Evolutionary conservation across 2,797 vertebrate species (phyloP).

Genomic region (Halcyon leucocephala): DNA sequence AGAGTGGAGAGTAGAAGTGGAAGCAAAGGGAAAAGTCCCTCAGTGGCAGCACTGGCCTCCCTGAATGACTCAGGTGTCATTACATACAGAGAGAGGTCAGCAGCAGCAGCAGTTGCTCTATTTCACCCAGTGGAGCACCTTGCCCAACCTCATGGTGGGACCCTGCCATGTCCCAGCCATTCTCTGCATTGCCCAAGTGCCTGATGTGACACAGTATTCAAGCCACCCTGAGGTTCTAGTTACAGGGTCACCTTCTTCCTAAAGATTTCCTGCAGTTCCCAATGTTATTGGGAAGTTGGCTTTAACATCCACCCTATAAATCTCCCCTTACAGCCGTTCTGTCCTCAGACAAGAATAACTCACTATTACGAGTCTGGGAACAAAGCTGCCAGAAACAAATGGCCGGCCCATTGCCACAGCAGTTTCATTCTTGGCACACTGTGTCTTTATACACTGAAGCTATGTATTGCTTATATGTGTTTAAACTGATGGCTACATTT

Average conservation of each 20-base stretch:
- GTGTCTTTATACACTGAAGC: background rate
- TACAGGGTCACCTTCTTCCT: background rate
- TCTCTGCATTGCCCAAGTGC: background rate
- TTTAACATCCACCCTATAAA: background rate
- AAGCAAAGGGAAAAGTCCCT: background rate
- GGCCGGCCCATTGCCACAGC: background rate
- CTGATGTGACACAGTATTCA: background rate
- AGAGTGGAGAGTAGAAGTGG: background rate
- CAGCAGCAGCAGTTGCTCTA: background rate
- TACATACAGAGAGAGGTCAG: background rate
- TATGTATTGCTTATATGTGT: background rate
- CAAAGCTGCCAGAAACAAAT: background rate
- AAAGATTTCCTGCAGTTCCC: background rate
- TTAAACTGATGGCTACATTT: background rate
- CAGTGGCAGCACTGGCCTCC: background rate
- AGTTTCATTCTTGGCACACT: background rate
- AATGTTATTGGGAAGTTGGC: rapidly evolving
- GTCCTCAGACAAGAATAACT: background rate
- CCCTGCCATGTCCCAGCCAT: background rate
- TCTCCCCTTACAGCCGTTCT: background rate
- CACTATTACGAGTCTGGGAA: background rate
- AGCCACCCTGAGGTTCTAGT: background rate
- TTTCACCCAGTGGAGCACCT: background rate
- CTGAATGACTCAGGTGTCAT: background rate
- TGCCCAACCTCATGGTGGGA: background rate